Conservation (phyloP, 2,797 vertebrate species). For the Pempheris klunzingeri region DNA sequence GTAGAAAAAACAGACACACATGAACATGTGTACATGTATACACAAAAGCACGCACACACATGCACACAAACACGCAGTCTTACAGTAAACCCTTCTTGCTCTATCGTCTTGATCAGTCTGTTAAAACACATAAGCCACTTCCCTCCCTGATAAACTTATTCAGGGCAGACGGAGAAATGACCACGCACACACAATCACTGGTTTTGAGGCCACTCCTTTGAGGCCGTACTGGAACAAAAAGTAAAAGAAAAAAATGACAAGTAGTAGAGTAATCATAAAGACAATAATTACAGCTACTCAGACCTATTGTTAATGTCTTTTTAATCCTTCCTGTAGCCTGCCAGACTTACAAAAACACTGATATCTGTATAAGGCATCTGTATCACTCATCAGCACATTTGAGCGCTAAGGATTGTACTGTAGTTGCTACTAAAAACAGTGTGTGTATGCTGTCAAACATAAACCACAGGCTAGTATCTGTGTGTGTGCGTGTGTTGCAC, state of each 20-base stretch:
- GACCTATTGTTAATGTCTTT: too few relatives aligned
- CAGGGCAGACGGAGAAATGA: background rate
- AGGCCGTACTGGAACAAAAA: constrained; percentile 6
- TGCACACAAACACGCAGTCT: background rate
- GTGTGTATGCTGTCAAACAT: constrained; percentile 25
- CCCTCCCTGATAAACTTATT: constrained; percentile 23
- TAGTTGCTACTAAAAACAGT: constrained; percentile 41
- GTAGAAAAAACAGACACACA: constrained; percentile 1
- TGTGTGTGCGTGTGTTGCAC: constrained; percentile 48
- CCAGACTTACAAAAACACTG: constrained; percentile 4
- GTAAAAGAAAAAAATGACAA: too few relatives aligned
- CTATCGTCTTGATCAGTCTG: constrained; percentile 13
- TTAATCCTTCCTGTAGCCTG: background rate
- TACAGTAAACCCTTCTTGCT: constrained; percentile 42
- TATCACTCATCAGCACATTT: background rate
- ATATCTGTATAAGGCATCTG: background rate
- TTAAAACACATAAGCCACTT: constrained; percentile 51
- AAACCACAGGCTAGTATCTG: constrained; percentile 66
- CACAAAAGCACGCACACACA: constrained; percentile 7
- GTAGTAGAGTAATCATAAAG: background rate
- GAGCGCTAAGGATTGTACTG: constrained; percentile 1
- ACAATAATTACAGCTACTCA: background rate
- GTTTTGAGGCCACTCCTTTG: constrained; percentile 8
- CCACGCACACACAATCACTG: background rate
- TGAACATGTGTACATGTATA: background rate